Conservation (phyloP, 1,140 invertebrate species). For the Spodoptera frugiperda region DNA sequence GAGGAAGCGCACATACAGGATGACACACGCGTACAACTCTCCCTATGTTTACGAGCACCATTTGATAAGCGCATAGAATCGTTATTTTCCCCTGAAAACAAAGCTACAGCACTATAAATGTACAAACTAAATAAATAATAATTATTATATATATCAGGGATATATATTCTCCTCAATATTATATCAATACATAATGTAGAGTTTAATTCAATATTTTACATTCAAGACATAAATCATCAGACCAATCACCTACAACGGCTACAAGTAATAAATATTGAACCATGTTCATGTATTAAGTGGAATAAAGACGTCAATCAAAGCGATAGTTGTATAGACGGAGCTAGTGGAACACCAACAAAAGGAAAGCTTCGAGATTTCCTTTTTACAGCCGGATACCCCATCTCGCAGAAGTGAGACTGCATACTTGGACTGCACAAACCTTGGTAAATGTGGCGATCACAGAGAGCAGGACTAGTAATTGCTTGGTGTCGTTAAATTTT, state of each 20-base stretch:
- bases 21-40: constrained; percentile 21
- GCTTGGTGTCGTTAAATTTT: constrained; percentile 50
- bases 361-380: constrained; percentile 64
- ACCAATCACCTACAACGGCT: background rate
- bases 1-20: constrained; percentile 7
- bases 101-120: no score
- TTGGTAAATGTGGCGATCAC: constrained; percentile 30
- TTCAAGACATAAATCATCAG: background rate
- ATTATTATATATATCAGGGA: background rate
- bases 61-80: constrained; percentile 1
- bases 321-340: constrained; percentile 60
- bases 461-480: constrained; percentile 48
- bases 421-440: constrained; percentile 31
- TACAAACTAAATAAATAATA: no score
- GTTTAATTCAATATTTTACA: background rate
- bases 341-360: constrained; percentile 55
- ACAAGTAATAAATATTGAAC: constrained; percentile 20
- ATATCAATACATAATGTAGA: background rate
- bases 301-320: constrained; percentile 70
- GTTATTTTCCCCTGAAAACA: background rate
- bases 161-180: no score
- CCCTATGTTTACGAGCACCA: constrained; percentile 33
- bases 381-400: constrained; percentile 60
- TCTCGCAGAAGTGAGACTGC: constrained; percentile 45
- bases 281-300: constrained; percentile 54